Conservation (phyloP, 2,888 invertebrate genomes). For the Amblyteles armatorius region DNA sequence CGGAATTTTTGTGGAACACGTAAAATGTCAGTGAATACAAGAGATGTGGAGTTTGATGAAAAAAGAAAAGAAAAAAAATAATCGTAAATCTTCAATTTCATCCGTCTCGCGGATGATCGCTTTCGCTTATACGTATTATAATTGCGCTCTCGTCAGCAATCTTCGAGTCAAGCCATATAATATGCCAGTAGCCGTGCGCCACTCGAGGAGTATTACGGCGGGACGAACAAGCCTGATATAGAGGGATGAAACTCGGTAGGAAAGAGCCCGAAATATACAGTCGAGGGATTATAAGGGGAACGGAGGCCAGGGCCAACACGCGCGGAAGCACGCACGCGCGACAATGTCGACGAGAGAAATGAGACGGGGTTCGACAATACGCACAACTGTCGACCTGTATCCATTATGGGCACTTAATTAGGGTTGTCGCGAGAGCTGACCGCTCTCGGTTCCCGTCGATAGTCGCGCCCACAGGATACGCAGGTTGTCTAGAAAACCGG, state of each 20-base stretch:
- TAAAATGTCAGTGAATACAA: constrained; percentile 32
- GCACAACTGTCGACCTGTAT: constrained; percentile 79
- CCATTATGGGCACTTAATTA: constrained; percentile 83
- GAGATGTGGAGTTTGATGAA: constrained; percentile 49
- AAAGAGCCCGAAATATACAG: constrained; percentile 62
- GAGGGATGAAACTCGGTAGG: constrained; percentile 37
- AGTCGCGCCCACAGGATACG: constrained; percentile 36
- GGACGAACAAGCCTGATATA: constrained; percentile 38
- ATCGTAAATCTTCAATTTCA: constrained; percentile 58
- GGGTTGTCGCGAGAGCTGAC: constrained; percentile 66
- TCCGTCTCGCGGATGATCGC: constrained; percentile 62
- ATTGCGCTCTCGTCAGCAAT: constrained; percentile 66
- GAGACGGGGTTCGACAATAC: constrained; percentile 71
- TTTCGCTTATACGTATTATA: constrained; percentile 62
- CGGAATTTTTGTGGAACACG: constrained; percentile 2
- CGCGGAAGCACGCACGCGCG: constrained; percentile 44
- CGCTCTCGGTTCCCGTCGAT: constrained; percentile 40
- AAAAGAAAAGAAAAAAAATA: not conserved
- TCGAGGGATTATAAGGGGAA: constrained; percentile 55
- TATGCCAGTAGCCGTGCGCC: constrained; percentile 38
- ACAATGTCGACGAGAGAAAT: constrained; percentile 53
- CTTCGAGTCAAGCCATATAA: constrained; percentile 64
- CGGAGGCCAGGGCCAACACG: constrained; percentile 32
- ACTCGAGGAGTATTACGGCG: constrained; percentile 58
- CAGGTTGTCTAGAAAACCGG: constrained; percentile 10